Percentiles rank a stretch among this genome's conserved stretches.
Conservation (phyloP, 1,140 invertebrate genomes). For the Drosophila nikananu region DNA sequence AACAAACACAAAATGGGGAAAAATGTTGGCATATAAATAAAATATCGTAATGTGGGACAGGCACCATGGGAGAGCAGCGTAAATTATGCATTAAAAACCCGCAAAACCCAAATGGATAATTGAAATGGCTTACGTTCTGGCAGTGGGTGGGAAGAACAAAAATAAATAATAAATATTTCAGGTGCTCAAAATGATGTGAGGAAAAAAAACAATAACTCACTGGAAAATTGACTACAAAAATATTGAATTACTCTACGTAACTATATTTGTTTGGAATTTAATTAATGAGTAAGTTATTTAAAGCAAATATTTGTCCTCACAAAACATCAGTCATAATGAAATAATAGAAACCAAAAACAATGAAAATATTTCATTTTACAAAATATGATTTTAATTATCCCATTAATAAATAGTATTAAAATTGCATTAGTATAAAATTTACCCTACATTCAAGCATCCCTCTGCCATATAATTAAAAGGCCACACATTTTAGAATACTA, state of each 20-base stretch:
- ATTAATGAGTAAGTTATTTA: neutral
- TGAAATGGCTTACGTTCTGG: conserved; percentile 30
- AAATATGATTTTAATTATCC: no score
- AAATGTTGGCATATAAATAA: conserved; percentile 57
- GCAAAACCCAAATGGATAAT: conserved; percentile 40
- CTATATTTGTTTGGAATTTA: neutral
- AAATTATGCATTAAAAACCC: conserved; percentile 54
- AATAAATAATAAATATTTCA: conserved; percentile 23
- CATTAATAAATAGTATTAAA: neutral
- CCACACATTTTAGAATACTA: neutral
- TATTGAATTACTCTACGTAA: neutral
- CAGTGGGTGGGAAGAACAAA: neutral
- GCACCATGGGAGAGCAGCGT: conserved; percentile 42
- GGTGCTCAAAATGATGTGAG: conserved; percentile 2
- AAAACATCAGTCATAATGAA: neutral
- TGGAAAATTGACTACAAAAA: neutral
- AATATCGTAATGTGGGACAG: conserved; percentile 53
- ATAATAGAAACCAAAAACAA: neutral
- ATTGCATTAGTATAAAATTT: neutral
- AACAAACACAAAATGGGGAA: conserved; percentile 56
- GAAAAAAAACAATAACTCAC: neutral
- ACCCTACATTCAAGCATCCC: neutral
- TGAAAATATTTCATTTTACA: neutral
- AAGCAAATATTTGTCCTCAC: neutral
- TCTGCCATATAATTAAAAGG: neutral